phyloP scores from a whole-genome alignment of 2,113 vertebrate species.

The Nannobrachium achirus region DNA sequence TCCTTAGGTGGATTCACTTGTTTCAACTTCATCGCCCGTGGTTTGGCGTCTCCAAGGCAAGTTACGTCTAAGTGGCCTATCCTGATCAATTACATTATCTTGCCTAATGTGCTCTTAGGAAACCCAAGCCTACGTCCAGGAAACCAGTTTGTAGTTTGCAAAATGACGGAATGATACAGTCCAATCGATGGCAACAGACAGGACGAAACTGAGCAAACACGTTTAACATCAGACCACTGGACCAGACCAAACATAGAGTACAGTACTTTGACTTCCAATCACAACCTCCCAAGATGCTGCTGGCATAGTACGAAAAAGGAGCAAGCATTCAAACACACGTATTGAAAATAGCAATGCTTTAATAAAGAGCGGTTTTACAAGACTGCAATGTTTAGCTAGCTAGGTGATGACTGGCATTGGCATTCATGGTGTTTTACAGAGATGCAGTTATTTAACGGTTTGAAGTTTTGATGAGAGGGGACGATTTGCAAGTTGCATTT shows the following conservation, averaged over 20 bases:
- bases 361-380: constrained; percentile 79
- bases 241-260: constrained; percentile 75
- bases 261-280: constrained; percentile 74
- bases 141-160: constrained; percentile 48
- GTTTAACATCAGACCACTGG: constrained; percentile 67
- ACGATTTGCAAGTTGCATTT: constrained; percentile 69
- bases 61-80: background rate
- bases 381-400: constrained; percentile 78
- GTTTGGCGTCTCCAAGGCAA: background rate
- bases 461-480: constrained; percentile 65
- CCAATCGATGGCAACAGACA: constrained; percentile 59
- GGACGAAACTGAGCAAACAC: constrained; percentile 73
- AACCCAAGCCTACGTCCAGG: constrained; percentile 43
- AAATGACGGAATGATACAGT: constrained; percentile 40
- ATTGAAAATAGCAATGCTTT: constrained; percentile 80
- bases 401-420: constrained; percentile 70
- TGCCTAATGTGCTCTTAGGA: constrained; percentile 7
- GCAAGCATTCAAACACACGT: constrained; percentile 73
- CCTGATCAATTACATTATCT: background rate
- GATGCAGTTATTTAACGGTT: constrained; percentile 68
- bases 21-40: background rate
- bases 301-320: constrained; percentile 72
- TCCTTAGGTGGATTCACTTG: too few relatives aligned
- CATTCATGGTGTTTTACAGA: constrained; percentile 76
- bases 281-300: constrained; percentile 67